Base-by-base conservation (phyloP, 1,140 invertebrate species). In the Onthophagus taurus region DNA sequence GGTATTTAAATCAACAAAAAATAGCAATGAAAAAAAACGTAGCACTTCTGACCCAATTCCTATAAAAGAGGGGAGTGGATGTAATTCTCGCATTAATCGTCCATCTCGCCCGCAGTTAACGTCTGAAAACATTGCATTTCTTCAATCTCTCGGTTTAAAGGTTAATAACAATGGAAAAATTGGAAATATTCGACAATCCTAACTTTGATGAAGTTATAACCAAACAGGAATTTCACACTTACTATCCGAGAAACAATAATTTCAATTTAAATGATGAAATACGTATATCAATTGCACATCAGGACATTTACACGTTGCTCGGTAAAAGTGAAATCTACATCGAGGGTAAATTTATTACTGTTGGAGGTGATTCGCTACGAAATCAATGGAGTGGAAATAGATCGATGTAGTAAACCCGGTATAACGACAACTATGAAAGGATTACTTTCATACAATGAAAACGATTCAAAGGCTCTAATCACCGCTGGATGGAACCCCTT, bases 401-500 rank as follows among this genome's bases (percentile, higher is more conserved):
- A 41, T 29, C n/a, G 13, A 8, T 41, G 20, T 41, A 13, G 7
- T 13, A 30, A 41, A 30, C 20, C 23, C 2, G 38, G 38, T 13
- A 41, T 41, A 2, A 41, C 38, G 9, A n/a, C 23, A 9, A 16
- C 38, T n/a, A 41, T 41, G 2, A 41, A 41, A 41, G 2, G 46
- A 17, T 62, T 53, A 44, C 12, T 59, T n/a, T 59, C 59, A 1
- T 46, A 53, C 13, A 50, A 36, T 24, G 34, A 51, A 0, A 45
- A 35, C 23, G 51, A 62, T 39, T 49, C 36, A 35, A 11, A 38
- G 1, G 17, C 37, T 5, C 13, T 60, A 3, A 31, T 56, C 30
- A 62, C 61, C 50, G 50, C 52, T 12, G 52, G 55, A 12, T 64
- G 59, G 58, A 16, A 41, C 49, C 42, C 42, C 9, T n/a, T 8